Conservation (phyloP, 2,797 vertebrate species). For the Harpagifer antarcticus region DNA sequence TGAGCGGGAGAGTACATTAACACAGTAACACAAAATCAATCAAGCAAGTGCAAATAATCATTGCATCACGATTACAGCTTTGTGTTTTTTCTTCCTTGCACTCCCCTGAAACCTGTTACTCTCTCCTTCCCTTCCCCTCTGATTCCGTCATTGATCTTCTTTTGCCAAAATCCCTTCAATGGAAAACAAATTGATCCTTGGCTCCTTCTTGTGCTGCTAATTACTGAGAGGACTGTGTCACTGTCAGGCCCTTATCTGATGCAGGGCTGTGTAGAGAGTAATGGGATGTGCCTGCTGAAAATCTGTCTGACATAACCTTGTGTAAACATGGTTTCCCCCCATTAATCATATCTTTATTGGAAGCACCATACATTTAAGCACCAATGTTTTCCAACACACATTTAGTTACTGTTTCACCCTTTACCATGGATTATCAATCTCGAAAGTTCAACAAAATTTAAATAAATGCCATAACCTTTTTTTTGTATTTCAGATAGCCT, state of each 20-base stretch:
- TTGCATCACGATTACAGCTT: slow-evolving; percentile 39
- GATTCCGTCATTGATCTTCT: slow-evolving; percentile 67
- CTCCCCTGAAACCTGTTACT: slow-evolving; percentile 58
- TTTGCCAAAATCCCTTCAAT: slow-evolving; percentile 67
- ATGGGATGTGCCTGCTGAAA: slow-evolving; percentile 72
- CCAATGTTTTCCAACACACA: slow-evolving; percentile 1
- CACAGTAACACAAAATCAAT: slow-evolving; percentile 65
- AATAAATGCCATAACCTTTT: not conserved
- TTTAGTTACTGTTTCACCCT: not conserved
- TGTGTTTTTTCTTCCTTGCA: slow-evolving; percentile 5
- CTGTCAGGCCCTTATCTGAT: slow-evolving; percentile 76
- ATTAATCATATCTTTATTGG: slow-evolving; percentile 65
- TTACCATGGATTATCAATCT: not conserved
- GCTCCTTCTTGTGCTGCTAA: slow-evolving; percentile 78
- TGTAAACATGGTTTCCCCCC: slow-evolving; percentile 60
- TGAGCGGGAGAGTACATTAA: slow-evolving; percentile 48
- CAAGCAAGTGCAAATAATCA: slow-evolving; percentile 65
- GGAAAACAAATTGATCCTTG: slow-evolving; percentile 81
- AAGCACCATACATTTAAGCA: slow-evolving; percentile 16
- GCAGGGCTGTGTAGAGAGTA: slow-evolving; percentile 62
- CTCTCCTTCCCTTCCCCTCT: slow-evolving; percentile 31
- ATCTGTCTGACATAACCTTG: slow-evolving; percentile 66
- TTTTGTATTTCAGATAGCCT: not conserved
- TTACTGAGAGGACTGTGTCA: slow-evolving; percentile 80
- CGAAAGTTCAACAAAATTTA: not conserved